These are phyloP conservation scores for Osmerus eperlanus DNA, from an alignment of 2,113 vertebrate genomes.

Conservation along the genomic window DNA sequence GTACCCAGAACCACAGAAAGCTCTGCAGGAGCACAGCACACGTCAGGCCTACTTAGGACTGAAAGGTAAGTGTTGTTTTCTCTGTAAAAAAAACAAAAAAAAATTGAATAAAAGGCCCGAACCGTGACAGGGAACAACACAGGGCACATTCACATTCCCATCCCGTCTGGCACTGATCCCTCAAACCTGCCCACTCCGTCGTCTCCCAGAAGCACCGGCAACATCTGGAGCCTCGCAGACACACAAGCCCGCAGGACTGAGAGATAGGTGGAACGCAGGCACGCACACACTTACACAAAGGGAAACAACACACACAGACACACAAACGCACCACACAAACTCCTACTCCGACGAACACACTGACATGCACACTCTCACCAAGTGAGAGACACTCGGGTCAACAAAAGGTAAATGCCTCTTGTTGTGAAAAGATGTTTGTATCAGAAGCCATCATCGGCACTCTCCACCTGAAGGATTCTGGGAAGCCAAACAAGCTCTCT, in stretches of 20 bases:
- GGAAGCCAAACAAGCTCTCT: neutral
- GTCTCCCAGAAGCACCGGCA: slow-evolving; percentile 52
- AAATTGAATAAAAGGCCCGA: slow-evolving; percentile 13
- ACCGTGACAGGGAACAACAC: slow-evolving; percentile 35
- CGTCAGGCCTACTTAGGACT: slow-evolving; percentile 32
- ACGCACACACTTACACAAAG: neutral
- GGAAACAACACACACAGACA: neutral
- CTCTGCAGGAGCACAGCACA: neutral
- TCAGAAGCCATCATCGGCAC: neutral
- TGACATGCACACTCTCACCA: slow-evolving; percentile 2
- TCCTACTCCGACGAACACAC: neutral
- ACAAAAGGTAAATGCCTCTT: slow-evolving; percentile 46
- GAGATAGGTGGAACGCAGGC: slow-evolving; percentile 7
- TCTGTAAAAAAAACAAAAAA: neutral
- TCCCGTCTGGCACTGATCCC: slow-evolving; percentile 36
- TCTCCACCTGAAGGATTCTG: neutral
- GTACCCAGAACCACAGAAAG: neutral
- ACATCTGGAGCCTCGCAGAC: slow-evolving; percentile 57
- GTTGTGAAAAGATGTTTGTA: slow-evolving; percentile 14
- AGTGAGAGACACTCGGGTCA: slow-evolving; percentile 27
- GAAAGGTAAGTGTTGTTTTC: slow-evolving; percentile 15
- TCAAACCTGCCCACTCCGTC: slow-evolving; percentile 53
- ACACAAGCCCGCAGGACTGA: slow-evolving; percentile 52
- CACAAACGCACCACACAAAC: slow-evolving; percentile 9
- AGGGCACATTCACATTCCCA: slow-evolving; percentile 33